These are phyloP conservation scores for Drosophila austrosaltans DNA, from an alignment of 2,888 invertebrate species.

Conservation along the genomic window DNA sequence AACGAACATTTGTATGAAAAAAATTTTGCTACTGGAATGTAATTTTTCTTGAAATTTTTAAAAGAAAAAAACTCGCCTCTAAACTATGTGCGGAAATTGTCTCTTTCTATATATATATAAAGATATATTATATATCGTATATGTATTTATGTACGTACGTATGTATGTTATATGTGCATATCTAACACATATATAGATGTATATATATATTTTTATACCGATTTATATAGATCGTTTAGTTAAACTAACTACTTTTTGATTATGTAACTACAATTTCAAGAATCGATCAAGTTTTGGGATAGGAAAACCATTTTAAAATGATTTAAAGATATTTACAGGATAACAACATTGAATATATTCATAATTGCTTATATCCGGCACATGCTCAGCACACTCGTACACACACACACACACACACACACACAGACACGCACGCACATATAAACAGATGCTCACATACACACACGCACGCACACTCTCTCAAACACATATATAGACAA, in stretches of 20 bases:
- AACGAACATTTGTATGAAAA: slow-evolving; percentile 54
- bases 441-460: slow-evolving; percentile 20
- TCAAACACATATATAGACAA: slow-evolving; percentile 15
- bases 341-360: slow-evolving; percentile 11
- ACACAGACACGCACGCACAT: slow-evolving; percentile 13
- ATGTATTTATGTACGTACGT: slow-evolving; percentile 4
- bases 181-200: slow-evolving; percentile 3
- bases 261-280: slow-evolving; percentile 38
- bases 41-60: slow-evolving; percentile 33
- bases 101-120: background rate
- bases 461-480: slow-evolving; percentile 23
- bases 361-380: slow-evolving; percentile 15
- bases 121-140: background rate
- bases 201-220: slow-evolving; percentile 2
- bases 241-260: slow-evolving; percentile 38
- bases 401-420: slow-evolving; percentile 3
- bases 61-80: slow-evolving; percentile 11
- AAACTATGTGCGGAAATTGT: slow-evolving; percentile 14
- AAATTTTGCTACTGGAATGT: slow-evolving; percentile 75
- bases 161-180: slow-evolving; percentile 1
- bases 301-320: slow-evolving; percentile 9
- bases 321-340: slow-evolving; percentile 11
- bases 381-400: slow-evolving; percentile 6
- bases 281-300: background rate
- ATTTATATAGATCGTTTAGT: slow-evolving; percentile 4